Evolutionary conservation across 2,113 vertebrate species (phyloP).

Genomic region (Murina feae): DNA sequence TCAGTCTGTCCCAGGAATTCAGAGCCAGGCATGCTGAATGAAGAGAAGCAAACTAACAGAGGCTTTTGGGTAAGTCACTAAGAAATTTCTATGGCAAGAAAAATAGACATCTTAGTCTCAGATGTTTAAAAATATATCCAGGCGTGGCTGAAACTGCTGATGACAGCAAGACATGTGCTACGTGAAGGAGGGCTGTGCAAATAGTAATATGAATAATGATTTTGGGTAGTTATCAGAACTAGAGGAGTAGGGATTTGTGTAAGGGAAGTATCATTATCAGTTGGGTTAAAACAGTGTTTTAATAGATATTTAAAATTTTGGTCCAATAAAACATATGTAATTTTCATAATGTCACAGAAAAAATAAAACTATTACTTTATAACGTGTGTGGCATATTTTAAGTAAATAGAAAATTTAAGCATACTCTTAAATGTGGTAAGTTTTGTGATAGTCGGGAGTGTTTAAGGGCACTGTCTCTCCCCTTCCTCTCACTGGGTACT

Average conservation of each 20-base stretch:
- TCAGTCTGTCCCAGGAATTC: not conserved
- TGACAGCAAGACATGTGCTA: not conserved
- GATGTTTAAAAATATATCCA: not conserved
- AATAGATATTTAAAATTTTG: not conserved
- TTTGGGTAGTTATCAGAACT: not conserved
- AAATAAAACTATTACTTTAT: not conserved
- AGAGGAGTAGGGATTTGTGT: not conserved
- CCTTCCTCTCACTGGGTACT: not conserved
- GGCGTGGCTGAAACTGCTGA: not conserved
- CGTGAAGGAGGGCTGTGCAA: not conserved
- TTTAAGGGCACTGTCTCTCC: not conserved
- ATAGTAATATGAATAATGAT: not conserved
- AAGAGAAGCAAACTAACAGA: not conserved
- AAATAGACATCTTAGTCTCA: not conserved
- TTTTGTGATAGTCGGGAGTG: not conserved
- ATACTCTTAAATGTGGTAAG: not conserved
- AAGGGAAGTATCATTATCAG: not conserved
- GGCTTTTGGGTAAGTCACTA: not conserved
- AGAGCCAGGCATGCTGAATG: not conserved
- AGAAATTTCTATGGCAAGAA: not conserved
- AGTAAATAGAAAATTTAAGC: not conserved
- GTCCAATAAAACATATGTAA: not conserved
- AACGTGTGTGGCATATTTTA: not conserved
- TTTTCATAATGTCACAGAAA: not conserved
- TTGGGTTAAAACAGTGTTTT: not conserved